phyloP scores from a whole-genome alignment of 2,888 invertebrate species.

The Polyommatus icarus region DNA sequence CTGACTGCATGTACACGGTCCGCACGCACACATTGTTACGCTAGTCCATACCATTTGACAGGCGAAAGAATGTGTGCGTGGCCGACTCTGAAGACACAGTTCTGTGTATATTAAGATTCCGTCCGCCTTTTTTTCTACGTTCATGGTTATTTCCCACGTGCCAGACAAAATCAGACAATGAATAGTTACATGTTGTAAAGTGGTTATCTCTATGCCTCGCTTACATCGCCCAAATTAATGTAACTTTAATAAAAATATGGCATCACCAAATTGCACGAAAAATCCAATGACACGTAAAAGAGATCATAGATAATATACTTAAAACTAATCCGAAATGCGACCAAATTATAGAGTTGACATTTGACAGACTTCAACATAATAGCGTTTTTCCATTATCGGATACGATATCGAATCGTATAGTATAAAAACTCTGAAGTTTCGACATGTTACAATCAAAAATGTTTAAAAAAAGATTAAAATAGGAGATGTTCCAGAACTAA shows the following conservation, averaged over 20 bases:
- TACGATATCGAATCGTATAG: background rate
- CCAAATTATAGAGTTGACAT: background rate
- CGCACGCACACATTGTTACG: too few relatives aligned
- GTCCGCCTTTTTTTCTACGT: too few relatives aligned
- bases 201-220: background rate
- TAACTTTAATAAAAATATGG: constrained; percentile 43
- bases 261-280: constrained; percentile 51
- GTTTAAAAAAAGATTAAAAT: background rate
- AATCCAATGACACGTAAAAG: constrained; percentile 54
- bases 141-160: too few relatives aligned
- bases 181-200: background rate
- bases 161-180: too few relatives aligned
- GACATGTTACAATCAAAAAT: too few relatives aligned
- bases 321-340: background rate
- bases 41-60: too few relatives aligned
- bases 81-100: too few relatives aligned
- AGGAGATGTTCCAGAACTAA: background rate
- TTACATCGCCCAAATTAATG: background rate
- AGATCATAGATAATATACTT: constrained; percentile 37
- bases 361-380: background rate
- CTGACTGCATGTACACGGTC: too few relatives aligned
- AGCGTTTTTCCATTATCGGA: background rate
- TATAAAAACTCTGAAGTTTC: background rate
- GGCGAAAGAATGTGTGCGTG: too few relatives aligned
- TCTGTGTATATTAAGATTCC: too few relatives aligned